Conservation (phyloP, 2,888 invertebrate species). For the Ceraclea dissimilis region DNA sequence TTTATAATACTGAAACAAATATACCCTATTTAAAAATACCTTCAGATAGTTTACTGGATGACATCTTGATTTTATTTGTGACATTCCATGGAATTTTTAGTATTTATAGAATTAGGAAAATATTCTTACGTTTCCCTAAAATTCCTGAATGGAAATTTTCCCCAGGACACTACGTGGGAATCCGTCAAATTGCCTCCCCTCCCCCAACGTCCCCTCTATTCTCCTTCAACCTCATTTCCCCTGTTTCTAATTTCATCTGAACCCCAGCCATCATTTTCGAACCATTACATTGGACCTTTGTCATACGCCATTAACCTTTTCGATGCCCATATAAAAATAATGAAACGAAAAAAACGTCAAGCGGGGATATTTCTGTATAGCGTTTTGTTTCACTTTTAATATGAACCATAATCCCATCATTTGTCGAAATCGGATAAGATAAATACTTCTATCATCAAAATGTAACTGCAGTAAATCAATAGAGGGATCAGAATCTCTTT, state of each 20-base stretch:
- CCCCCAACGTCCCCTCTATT: background rate
- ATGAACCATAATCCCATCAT: background rate
- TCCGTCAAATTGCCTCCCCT: background rate
- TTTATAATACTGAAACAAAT: too few relatives aligned
- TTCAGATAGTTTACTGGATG: background rate
- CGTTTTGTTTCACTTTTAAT: background rate
- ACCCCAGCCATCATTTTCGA: background rate
- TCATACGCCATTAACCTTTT: conserved; percentile 1
- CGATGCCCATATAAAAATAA: conserved; percentile 1
- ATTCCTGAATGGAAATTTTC: background rate
- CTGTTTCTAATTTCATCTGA: background rate
- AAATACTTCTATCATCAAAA: too few relatives aligned
- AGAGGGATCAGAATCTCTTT: too few relatives aligned
- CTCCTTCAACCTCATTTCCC: conserved; percentile 1
- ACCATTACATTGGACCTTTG: conserved; percentile 3
- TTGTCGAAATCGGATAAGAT: too few relatives aligned
- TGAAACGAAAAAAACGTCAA: background rate
- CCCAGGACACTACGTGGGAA: background rate
- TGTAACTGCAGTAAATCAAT: too few relatives aligned
- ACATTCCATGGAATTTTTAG: background rate
- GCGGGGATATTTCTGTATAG: background rate
- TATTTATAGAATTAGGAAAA: background rate
- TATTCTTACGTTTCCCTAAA: background rate
- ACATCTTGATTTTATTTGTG: background rate
- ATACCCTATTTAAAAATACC: too few relatives aligned